Evolutionary conservation across 92 coral and sea anemone genomes (phyloP), one percentile per base, ranked within the genome.

Genomic region (Meandrina meandrites): DNA sequence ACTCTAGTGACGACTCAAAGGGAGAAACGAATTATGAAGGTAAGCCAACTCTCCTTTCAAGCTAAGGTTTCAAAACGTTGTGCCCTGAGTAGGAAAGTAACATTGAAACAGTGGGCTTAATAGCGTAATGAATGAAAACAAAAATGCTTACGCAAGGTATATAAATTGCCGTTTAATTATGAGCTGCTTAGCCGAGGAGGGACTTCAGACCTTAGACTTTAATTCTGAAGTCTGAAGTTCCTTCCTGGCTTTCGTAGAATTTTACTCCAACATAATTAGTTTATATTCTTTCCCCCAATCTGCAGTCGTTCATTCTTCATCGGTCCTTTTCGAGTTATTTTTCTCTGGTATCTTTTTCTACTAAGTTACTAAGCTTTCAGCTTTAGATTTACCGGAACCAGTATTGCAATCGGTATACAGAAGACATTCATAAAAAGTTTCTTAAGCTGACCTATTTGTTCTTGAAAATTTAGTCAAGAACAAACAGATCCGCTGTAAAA

Each of bases 1-100:
- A 50, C 31, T 72, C 91, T 8, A 75, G 85, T 64, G 82, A 50
- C 40, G 82, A 67, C 18, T 19, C 80, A 76, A 30, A 47, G 75
- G 53, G 77, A 30, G 74, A 64, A 76, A 75, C 22, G 21, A 62
- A 58, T 75, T 45, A 35, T 76, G 75, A 76, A 47, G 88, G 88
- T 85, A 62, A 14, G 82, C 21, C n/a, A 32, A 18, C 9, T 4
- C 9, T 48, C 3, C 6, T 4, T 56, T 0, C 62, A 56, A 15
- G 24, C n/a, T 40, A 40, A 2, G 6, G 45, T 40, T 40, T n/a
- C n/a, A n/a, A n/a, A n/a, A n/a, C n/a, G n/a, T n/a, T n/a, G n/a
- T n/a, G n/a, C n/a, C n/a, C n/a, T n/a, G n/a, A 5, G 27, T 57
- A 22, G 64, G 5, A 21, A 57, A 57, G 19, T 22, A 5, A 60